Evolutionary conservation across 2,888 invertebrate genomes (phyloP).

Genomic region (Cordilura impudica): DNA sequence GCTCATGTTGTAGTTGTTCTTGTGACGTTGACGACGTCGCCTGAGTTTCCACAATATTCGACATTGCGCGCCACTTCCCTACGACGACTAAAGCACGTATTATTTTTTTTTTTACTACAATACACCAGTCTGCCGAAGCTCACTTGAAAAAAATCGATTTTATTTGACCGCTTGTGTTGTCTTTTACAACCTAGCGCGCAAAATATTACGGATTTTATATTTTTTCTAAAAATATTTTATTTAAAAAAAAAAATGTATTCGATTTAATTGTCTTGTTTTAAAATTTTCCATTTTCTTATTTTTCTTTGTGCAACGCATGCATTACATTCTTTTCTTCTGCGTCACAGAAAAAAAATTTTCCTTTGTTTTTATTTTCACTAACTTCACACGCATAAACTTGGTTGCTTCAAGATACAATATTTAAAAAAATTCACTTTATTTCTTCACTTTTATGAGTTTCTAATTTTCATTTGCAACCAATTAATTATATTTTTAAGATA

Average conservation of each 20-base stretch:
- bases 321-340: slow-evolving; percentile 58
- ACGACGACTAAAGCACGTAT: slow-evolving; percentile 48
- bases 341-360: slow-evolving; percentile 39
- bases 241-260: neutral
- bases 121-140: slow-evolving; percentile 26
- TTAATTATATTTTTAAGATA: slow-evolving; percentile 41
- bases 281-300: slow-evolving; percentile 39
- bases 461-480: slow-evolving; percentile 37
- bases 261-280: slow-evolving; percentile 26
- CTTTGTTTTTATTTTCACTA: slow-evolving; percentile 19
- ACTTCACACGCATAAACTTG: neutral
- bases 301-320: slow-evolving; percentile 58
- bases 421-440: slow-evolving; percentile 8
- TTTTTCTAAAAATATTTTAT: slow-evolving; percentile 7
- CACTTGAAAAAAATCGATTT: slow-evolving; percentile 56
- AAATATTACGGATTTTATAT: slow-evolving; percentile 26
- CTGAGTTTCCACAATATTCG: slow-evolving; percentile 54
- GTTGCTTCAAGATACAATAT: neutral
- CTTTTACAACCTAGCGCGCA: slow-evolving; percentile 49
- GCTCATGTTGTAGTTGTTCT: slow-evolving; percentile 16
- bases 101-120: slow-evolving; percentile 19
- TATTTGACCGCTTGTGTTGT: slow-evolving; percentile 43
- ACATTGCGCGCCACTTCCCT: slow-evolving; percentile 62
- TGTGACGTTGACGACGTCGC: slow-evolving; percentile 55
- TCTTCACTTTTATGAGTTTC: slow-evolving; percentile 23